phyloP scores from a whole-genome alignment of 2,797 vertebrate genomes.

The Adelosebastes latens region DNA sequence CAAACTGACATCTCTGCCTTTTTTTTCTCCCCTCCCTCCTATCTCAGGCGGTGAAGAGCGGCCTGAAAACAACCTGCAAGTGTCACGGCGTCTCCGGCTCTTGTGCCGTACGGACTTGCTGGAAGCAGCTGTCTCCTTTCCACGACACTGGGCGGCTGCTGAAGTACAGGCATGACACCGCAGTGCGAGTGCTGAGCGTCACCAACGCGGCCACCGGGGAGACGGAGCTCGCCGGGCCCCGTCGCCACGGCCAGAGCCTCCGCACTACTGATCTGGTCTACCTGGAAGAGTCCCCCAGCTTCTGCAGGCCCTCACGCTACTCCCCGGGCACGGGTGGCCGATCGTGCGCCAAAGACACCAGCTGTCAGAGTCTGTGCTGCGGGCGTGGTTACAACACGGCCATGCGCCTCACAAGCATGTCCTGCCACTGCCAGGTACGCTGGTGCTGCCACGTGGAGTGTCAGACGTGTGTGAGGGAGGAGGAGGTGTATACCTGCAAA shows the following conservation, averaged over 20 bases:
- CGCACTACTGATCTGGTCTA: slow-evolving; percentile 90
- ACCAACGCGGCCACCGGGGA: slow-evolving; percentile 93
- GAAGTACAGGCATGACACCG: slow-evolving; percentile 92
- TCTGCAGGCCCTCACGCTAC: slow-evolving; percentile 93
- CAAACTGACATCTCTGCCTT: slow-evolving; percentile 65
- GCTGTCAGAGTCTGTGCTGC: slow-evolving; percentile 95
- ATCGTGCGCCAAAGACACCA: slow-evolving; percentile 91
- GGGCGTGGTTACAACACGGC: slow-evolving; percentile 97
- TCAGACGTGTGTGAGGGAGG: slow-evolving; percentile 93
- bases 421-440: slow-evolving; percentile 97
- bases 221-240: slow-evolving; percentile 86
- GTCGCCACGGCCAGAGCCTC: slow-evolving; percentile 76
- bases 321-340: slow-evolving; percentile 91
- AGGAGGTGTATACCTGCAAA: slow-evolving; percentile 97
- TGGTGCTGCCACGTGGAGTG: slow-evolving; percentile 99
- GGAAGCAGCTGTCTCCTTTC: slow-evolving; percentile 97
- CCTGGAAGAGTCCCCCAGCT: slow-evolving; percentile 97
- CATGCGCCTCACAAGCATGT: slow-evolving; percentile 90
- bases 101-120: slow-evolving; percentile 95
- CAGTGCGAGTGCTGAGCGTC: slow-evolving; percentile 90
- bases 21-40: not conserved
- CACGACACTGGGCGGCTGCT: slow-evolving; percentile 92
- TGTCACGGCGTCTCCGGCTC: slow-evolving; percentile 98
- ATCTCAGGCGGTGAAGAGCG: slow-evolving; percentile 92
- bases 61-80: slow-evolving; percentile 97